phyloP scores from a whole-genome alignment of 1,140 invertebrate genomes.

The Tetramorium simillimum region DNA sequence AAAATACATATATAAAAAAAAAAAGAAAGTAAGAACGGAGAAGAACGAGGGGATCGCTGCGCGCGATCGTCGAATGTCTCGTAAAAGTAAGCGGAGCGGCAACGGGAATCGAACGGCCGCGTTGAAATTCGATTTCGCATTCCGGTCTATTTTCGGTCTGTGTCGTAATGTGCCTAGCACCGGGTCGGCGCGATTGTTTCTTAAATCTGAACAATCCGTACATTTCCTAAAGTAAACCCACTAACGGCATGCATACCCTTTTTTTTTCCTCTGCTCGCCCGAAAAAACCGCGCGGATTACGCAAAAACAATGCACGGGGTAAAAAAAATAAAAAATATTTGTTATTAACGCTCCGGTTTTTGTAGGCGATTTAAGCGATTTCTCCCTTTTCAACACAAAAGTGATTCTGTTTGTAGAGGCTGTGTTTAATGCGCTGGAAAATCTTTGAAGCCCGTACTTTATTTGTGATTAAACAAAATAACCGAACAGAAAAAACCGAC shows the following conservation, averaged over 20 bases:
- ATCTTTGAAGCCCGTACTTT: neutral
- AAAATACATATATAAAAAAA: constrained; percentile 32
- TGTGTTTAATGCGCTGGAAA: constrained; percentile 12
- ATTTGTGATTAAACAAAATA: constrained; percentile 2
- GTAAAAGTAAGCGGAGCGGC: constrained; percentile 34
- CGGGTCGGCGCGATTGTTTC: neutral
- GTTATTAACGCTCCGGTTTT: neutral
- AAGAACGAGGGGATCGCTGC: constrained; percentile 10
- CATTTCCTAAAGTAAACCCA: neutral
- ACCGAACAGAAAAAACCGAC: neutral
- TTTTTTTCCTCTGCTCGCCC: neutral
- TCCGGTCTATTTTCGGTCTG: constrained; percentile 51
- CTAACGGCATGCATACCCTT: neutral
- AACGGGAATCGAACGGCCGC: neutral
- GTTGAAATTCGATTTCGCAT: constrained; percentile 56
- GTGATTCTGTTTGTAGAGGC: neutral
- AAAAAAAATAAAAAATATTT: neutral
- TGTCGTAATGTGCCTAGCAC: constrained; percentile 14
- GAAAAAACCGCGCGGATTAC: neutral
- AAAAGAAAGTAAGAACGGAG: neutral
- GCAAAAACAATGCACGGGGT: neutral
- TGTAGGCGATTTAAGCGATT: neutral
- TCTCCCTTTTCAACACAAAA: neutral
- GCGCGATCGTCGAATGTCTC: constrained; percentile 33
- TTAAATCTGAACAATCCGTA: neutral